phyloP scores from a whole-genome alignment of 1,140 invertebrate genomes.

The Diuraphis noxia region DNA sequence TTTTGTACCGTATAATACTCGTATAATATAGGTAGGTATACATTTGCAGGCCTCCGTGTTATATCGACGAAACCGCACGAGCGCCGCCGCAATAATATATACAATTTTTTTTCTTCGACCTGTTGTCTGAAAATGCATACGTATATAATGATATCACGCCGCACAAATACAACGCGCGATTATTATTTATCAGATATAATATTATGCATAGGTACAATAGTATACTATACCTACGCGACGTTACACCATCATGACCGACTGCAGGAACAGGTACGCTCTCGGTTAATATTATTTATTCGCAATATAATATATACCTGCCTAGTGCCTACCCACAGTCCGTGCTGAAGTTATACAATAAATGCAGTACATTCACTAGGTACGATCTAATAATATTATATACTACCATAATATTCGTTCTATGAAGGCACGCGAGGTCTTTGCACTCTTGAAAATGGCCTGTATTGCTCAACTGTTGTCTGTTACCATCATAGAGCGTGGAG shows the following conservation, averaged over 20 bases:
- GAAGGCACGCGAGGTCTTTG: constrained; percentile 20
- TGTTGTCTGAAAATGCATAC: not conserved
- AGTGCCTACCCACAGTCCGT: not conserved
- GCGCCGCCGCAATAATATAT: not conserved
- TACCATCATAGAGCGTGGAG: constrained; percentile 21
- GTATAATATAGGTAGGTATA: not conserved
- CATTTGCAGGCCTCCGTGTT: not conserved
- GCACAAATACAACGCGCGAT: not conserved
- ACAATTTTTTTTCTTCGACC: not conserved
- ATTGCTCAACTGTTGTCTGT: constrained; percentile 61
- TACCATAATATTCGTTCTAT: not conserved
- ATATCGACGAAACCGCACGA: not conserved
- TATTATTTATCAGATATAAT: not conserved
- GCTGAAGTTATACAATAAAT: not conserved
- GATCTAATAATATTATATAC: not conserved
- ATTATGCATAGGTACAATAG: no score
- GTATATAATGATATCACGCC: not conserved
- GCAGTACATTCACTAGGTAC: not conserved
- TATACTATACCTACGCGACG: not conserved
- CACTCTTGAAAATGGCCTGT: constrained; percentile 56
- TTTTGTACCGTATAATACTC: not conserved
- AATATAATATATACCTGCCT: not conserved
- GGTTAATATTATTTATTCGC: constrained; percentile 11
- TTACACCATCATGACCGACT: constrained; percentile 9
- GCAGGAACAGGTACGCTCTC: not conserved